Conservation (phyloP, 2,113 vertebrate species). For the Tetrax tetrax region DNA sequence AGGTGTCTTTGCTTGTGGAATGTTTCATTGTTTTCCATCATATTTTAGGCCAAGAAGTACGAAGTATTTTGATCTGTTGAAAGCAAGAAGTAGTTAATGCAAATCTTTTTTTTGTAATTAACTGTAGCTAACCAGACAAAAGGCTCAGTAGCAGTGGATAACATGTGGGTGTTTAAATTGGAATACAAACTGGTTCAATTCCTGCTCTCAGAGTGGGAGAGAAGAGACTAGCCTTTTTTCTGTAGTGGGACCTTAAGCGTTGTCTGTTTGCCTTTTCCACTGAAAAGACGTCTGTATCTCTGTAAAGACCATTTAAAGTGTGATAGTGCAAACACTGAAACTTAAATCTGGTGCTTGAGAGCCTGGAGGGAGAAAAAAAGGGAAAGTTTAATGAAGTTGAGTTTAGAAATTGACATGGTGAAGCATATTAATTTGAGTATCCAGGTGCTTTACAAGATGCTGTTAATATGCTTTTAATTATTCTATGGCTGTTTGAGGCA, state of each 20-base stretch:
- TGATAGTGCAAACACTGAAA: not conserved
- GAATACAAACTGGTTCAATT: not conserved
- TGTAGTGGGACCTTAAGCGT: not conserved
- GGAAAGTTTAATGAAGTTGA: not conserved
- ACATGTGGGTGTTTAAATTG: not conserved
- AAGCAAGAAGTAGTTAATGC: not conserved
- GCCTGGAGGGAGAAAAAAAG: not conserved
- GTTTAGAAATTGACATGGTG: not conserved
- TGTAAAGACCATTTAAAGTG: not conserved
- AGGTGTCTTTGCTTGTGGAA: conserved; percentile 6
- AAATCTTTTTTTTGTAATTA: not conserved
- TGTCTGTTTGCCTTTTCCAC: not conserved
- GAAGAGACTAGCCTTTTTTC: not conserved
- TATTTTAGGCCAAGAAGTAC: not conserved
- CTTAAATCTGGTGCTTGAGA: not conserved
- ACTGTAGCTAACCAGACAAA: not conserved
- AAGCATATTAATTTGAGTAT: not conserved
- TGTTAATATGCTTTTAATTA: not conserved
- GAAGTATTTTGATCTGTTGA: not conserved
- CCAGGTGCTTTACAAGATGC: not conserved
- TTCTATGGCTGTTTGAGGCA: not conserved
- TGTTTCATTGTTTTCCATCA: not conserved
- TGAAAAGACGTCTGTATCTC: not conserved
- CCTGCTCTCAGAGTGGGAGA: not conserved
- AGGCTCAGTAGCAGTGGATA: not conserved